A percentile compares a stretch with the other conserved stretches of the same genome.
Conservation (phyloP, 2,888 invertebrate genomes). For the Melikaiella ostensackeni region DNA sequence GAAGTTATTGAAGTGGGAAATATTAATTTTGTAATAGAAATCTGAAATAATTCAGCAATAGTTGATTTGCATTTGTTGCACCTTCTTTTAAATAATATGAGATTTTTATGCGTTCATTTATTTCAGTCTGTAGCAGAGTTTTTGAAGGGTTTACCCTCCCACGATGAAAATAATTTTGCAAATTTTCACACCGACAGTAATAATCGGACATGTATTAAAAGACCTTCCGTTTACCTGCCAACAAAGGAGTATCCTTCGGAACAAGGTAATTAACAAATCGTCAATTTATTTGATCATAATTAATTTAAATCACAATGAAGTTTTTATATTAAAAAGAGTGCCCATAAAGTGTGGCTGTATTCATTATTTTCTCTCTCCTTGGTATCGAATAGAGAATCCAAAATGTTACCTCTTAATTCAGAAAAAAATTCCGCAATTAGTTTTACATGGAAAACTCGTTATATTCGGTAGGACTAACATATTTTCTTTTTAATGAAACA, state of each 20-base stretch:
- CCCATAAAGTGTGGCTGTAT: background rate
- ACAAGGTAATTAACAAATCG: slow-evolving; percentile 84
- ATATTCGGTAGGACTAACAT: background rate
- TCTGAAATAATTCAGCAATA: no score
- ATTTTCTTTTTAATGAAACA: background rate
- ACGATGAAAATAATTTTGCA: slow-evolving; percentile 94
- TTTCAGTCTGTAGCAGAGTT: slow-evolving; percentile 92
- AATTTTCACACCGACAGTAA: slow-evolving; percentile 92
- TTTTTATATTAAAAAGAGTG: background rate
- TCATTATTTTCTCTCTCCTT: background rate
- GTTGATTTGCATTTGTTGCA: no score
- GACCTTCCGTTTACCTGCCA: slow-evolving; percentile 94
- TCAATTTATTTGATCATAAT: background rate
- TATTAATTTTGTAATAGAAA: background rate
- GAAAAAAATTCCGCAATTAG: slow-evolving; percentile 20
- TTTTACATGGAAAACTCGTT: slow-evolving; percentile 17
- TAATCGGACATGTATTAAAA: slow-evolving; percentile 88
- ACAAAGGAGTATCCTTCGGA: slow-evolving; percentile 95
- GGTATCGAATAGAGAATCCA: background rate
- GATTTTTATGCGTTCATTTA: slow-evolving; percentile 42
- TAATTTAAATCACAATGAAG: slow-evolving; percentile 81
- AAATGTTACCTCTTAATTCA: slow-evolving; percentile 5
- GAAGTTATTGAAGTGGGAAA: no score
- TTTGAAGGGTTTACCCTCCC: slow-evolving; percentile 93
- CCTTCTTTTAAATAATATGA: background rate